phyloP scores from a whole-genome alignment of 2,888 invertebrate species.

The Trichacis sp. region DNA sequence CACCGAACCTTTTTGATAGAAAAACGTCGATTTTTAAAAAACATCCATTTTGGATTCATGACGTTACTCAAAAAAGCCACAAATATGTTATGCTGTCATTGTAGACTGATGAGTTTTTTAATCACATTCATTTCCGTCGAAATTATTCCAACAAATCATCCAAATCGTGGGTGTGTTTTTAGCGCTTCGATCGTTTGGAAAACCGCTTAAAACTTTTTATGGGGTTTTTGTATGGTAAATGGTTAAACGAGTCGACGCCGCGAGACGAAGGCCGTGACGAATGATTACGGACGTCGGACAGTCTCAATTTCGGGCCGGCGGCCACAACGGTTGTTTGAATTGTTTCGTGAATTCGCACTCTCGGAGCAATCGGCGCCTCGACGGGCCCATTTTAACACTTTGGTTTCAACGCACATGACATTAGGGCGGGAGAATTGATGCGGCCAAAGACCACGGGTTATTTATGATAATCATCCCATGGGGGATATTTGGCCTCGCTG shows the following conservation, averaged over 20 bases:
- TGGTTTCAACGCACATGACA: conserved; percentile 48
- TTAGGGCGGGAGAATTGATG: conserved; percentile 53
- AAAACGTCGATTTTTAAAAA: too few relatives aligned
- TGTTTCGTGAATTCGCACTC: conserved; percentile 17
- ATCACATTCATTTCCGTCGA: too few relatives aligned
- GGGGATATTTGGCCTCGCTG: neutral
- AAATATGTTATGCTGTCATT: too few relatives aligned
- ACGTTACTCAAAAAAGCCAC: too few relatives aligned
- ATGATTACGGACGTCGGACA: conserved; percentile 14
- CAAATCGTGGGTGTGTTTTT: too few relatives aligned
- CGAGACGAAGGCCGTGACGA: conserved; percentile 17
- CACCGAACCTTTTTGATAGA: too few relatives aligned
- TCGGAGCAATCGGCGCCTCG: conserved; percentile 22
- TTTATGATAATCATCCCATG: neutral
- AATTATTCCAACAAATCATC: too few relatives aligned
- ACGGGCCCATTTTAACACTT: neutral
- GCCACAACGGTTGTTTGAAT: conserved; percentile 22
- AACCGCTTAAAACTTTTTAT: too few relatives aligned
- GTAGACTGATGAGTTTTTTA: too few relatives aligned
- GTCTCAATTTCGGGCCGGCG: conserved; percentile 9
- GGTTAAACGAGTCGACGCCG: neutral
- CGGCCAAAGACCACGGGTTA: conserved; percentile 28
- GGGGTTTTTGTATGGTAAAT: too few relatives aligned
- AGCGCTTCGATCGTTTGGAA: too few relatives aligned
- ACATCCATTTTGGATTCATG: too few relatives aligned